Conservation (phyloP, 2,797 vertebrate species). For the Melanotaenia maccullochi region DNA sequence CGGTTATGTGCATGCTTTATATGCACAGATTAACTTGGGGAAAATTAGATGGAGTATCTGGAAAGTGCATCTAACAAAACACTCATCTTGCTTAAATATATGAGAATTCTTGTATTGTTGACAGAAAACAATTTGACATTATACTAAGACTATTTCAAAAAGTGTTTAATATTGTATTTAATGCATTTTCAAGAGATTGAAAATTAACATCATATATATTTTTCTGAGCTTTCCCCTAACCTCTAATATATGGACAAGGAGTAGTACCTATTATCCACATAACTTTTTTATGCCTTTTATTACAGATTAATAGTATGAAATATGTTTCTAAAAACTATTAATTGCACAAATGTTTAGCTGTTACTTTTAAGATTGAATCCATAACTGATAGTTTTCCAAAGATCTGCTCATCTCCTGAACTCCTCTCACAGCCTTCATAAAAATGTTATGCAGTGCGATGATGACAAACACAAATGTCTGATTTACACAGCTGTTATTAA, state of each 20-base stretch:
- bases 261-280: neutral
- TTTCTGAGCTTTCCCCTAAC: neutral
- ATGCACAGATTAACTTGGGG: slow-evolving; percentile 16
- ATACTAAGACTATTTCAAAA: neutral
- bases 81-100: neutral
- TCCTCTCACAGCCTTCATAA: slow-evolving; percentile 4
- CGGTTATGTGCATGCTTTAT: slow-evolving; percentile 29
- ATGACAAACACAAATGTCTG: slow-evolving; percentile 24
- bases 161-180: neutral
- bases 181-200: neutral
- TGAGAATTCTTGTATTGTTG: neutral
- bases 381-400: slow-evolving; percentile 33
- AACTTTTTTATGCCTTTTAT: neutral
- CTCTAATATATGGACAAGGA: neutral
- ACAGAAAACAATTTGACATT: neutral
- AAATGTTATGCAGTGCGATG: slow-evolving; percentile 11
- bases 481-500: slow-evolving; percentile 36
- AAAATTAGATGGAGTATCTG: neutral
- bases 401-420: slow-evolving; percentile 16
- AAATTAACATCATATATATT: neutral
- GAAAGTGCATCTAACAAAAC: neutral
- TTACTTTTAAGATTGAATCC: slow-evolving; percentile 12
- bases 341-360: slow-evolving; percentile 9
- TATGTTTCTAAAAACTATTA: slow-evolving; percentile 24
- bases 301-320: neutral